Evolutionary conservation across 2,888 invertebrate species (phyloP).

Genomic region (Drosophila neutralis): DNA sequence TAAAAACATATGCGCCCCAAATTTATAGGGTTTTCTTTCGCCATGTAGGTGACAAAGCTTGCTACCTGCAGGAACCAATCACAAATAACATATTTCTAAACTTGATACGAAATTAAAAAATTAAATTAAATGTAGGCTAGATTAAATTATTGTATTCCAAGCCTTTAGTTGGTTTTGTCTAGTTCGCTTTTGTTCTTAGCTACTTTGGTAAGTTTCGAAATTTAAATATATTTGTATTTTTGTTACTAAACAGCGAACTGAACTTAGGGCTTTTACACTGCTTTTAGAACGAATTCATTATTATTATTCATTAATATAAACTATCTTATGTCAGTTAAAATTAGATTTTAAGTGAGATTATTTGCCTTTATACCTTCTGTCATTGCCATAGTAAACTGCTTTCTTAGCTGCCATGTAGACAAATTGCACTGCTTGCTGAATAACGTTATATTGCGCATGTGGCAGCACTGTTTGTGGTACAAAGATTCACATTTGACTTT

Average conservation of each 20-base stretch:
- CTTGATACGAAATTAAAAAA: neutral
- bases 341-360: neutral
- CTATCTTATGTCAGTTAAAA: neutral
- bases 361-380: neutral
- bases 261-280: neutral
- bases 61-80: neutral
- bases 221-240: neutral
- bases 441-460: neutral
- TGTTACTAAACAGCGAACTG: neutral
- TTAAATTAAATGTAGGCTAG: neutral
- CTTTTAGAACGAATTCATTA: neutral
- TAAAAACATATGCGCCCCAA: neutral
- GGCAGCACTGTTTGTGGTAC: conserved; percentile 11
- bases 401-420: no score
- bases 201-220: neutral
- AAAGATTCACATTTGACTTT: no score
- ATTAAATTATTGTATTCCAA: no score
- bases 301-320: neutral
- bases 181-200: neutral
- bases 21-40: conserved; percentile 13
- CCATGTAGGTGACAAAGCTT: neutral
- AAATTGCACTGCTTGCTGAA: conserved; percentile 12
- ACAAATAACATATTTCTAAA: neutral
- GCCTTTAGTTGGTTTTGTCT: neutral
- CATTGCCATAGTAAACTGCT: neutral